phyloP scores from a whole-genome alignment of 2,113 vertebrate species.

The Mastomys natalensis region DNA sequence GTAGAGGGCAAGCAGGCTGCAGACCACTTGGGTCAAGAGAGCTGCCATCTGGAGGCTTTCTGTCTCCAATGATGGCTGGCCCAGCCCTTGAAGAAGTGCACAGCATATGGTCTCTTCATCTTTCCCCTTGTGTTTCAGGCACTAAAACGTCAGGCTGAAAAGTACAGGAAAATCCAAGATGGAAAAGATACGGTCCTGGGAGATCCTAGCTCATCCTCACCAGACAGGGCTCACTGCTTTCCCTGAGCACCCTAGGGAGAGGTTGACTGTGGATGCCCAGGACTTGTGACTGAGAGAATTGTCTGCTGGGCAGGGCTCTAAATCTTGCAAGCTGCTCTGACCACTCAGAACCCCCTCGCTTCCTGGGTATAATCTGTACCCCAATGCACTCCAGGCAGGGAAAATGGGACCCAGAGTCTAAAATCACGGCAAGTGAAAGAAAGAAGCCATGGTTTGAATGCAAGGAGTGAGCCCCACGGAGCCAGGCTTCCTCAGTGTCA shows the following conservation, averaged over 20 bases:
- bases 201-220: background rate
- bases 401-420: background rate
- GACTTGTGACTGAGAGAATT: background rate
- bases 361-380: rapidly evolving
- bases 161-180: background rate
- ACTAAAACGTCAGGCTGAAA: background rate
- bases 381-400: background rate
- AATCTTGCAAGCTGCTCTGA: background rate
- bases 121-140: background rate
- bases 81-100: background rate
- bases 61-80: no score
- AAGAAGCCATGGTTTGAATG: background rate
- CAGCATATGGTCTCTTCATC: background rate
- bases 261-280: rapidly evolving
- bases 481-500: no score
- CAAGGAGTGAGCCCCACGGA: background rate
- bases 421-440: background rate
- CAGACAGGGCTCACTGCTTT: rapidly evolving
- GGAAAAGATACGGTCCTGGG: background rate
- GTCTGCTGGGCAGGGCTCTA: background rate
- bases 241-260: background rate
- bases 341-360: background rate
- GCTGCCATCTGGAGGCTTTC: rapidly evolving
- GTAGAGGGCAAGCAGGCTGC: background rate
- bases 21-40: background rate